Percentiles rank a stretch among this genome's conserved stretches.
phyloP scores from a whole-genome alignment of 2,113 vertebrate species.

The Psephotus haematonotus region DNA sequence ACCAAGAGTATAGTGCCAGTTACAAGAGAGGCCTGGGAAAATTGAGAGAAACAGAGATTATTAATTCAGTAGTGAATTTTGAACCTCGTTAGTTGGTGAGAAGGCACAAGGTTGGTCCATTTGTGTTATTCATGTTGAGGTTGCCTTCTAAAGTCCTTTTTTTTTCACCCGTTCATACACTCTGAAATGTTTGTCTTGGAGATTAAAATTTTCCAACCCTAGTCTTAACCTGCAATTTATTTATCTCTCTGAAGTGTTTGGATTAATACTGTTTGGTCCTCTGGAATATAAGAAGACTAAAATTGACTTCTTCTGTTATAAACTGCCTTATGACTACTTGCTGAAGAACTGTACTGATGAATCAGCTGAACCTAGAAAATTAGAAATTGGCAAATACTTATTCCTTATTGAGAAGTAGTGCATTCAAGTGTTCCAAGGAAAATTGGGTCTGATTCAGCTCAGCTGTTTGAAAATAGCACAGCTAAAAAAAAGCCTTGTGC shows the following conservation, averaged over 20 bases:
- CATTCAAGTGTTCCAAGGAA: not conserved
- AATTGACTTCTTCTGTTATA: not conserved
- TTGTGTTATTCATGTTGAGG: not conserved
- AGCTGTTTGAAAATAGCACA: slow-evolving; percentile 23
- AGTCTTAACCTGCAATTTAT: not conserved
- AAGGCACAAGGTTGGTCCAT: not conserved
- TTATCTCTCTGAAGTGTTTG: not conserved
- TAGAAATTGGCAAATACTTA: not conserved
- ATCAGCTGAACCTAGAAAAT: slow-evolving; percentile 16
- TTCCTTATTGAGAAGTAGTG: not conserved
- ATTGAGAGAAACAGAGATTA: not conserved
- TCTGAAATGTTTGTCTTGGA: not conserved
- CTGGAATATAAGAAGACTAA: not conserved
- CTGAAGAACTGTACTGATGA: slow-evolving; percentile 3
- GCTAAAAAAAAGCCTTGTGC: not conserved
- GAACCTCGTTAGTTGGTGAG: not conserved
- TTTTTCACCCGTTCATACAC: not conserved
- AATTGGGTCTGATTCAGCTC: not conserved
- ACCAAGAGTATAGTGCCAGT: not conserved
- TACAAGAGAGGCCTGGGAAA: not conserved
- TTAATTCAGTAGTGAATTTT: not conserved
- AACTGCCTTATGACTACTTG: not conserved
- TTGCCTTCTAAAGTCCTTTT: not conserved
- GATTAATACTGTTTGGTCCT: not conserved
- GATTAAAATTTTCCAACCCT: not conserved